These are phyloP conservation scores for Cheilosia soror DNA, from an alignment of 2,888 invertebrate species.

Conservation along the genomic window DNA sequence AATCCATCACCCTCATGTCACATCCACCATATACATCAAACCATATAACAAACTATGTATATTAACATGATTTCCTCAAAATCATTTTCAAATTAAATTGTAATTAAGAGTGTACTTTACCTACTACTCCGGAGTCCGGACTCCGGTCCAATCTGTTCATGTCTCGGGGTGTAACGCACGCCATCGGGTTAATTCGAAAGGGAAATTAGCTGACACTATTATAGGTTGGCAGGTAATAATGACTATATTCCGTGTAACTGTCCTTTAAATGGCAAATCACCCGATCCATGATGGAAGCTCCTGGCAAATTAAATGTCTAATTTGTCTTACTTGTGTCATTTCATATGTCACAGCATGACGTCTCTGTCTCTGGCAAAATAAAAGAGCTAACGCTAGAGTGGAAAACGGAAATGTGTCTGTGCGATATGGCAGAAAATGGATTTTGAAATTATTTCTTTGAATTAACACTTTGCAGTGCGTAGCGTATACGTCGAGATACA, in stretches of 20 bases:
- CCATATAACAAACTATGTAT: background rate
- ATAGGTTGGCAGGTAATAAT: constrained; percentile 69
- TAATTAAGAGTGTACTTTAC: constrained; percentile 31
- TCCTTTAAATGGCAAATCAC: constrained; percentile 61
- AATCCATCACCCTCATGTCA: too few species aligned
- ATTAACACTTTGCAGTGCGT: constrained; percentile 47
- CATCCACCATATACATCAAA: too few species aligned
- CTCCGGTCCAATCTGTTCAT: constrained; percentile 30
- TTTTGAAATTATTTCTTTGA: constrained; percentile 61
- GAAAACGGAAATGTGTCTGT: background rate
- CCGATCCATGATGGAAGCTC: constrained; percentile 26
- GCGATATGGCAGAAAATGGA: constrained; percentile 38
- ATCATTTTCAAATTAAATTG: constrained; percentile 57
- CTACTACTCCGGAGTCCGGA: background rate
- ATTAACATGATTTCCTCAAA: constrained; percentile 9
- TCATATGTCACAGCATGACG: constrained; percentile 66
- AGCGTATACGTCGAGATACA: background rate
- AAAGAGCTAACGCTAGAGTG: constrained; percentile 7
- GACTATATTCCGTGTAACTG: constrained; percentile 68
- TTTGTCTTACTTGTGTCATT: constrained; percentile 74
- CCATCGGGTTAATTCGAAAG: constrained; percentile 54
- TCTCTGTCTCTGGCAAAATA: constrained; percentile 17
- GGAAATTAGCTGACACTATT: constrained; percentile 65
- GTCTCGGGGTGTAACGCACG: constrained; percentile 31
- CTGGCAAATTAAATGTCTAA: constrained; percentile 74